phyloP scores from a whole-genome alignment of 2,113 vertebrate species.

The Dicerorhinus sumatrensis region DNA sequence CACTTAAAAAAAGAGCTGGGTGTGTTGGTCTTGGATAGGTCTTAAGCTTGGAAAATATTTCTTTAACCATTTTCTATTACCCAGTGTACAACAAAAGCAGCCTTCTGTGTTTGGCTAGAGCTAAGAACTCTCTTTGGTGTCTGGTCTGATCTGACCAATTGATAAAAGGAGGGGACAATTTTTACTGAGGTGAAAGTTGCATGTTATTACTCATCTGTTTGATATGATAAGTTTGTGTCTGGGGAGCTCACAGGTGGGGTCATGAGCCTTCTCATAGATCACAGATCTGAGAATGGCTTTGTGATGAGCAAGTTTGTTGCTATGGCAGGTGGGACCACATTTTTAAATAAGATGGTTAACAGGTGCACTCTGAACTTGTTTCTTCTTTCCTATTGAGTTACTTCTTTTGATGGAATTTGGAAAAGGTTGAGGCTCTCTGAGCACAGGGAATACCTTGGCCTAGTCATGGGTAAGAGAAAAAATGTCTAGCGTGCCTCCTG shows the following conservation, averaged over 20 bases:
- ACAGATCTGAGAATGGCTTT: constrained; percentile 21
- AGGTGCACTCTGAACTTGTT: not conserved
- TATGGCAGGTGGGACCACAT: not conserved
- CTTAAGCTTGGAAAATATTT: constrained; percentile 47
- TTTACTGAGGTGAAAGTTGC: constrained; percentile 9
- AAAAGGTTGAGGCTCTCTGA: not conserved
- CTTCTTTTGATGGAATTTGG: constrained; percentile 42
- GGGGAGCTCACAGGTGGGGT: not conserved
- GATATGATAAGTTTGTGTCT: constrained; percentile 39
- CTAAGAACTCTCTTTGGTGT: constrained; percentile 8
- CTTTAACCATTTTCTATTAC: constrained; percentile 23
- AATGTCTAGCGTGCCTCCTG: not conserved
- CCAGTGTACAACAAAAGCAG: constrained; percentile 10
- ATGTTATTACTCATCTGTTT: constrained; percentile 35
- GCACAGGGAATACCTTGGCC: not conserved
- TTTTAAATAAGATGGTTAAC: constrained; percentile 34
- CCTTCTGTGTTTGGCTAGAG: constrained; percentile 45
- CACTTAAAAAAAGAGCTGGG: not conserved
- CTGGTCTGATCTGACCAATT: not conserved
- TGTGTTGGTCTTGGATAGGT: constrained; percentile 30
- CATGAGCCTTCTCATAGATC: not conserved
- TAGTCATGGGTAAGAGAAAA: not conserved
- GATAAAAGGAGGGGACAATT: not conserved
- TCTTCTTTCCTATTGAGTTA: constrained; percentile 21
- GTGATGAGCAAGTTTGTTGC: not conserved